These are phyloP conservation scores for Sminthopsis crassicaudata DNA, from an alignment of 2,113 vertebrate genomes.

Conservation along the genomic window DNA sequence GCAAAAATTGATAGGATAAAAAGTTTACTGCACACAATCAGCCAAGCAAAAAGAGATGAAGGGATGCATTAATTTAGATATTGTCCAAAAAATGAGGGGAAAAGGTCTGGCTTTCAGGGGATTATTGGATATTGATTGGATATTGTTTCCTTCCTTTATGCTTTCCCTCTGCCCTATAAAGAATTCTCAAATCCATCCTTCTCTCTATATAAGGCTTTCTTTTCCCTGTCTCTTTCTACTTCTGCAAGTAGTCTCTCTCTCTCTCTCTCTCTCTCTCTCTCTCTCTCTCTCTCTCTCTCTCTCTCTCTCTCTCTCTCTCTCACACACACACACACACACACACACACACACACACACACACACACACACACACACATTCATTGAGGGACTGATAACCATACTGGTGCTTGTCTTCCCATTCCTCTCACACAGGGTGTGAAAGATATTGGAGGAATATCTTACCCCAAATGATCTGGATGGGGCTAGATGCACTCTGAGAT, in stretches of 20 bases:
- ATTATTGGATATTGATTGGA: background rate
- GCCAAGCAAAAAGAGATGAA: background rate
- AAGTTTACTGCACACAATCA: background rate
- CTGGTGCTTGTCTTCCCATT: background rate
- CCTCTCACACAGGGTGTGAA: background rate
- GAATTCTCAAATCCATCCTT: background rate
- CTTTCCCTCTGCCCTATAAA: background rate
- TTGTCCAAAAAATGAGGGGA: background rate
- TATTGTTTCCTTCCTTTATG: background rate
- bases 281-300: too few relatives aligned
- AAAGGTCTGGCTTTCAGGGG: background rate
- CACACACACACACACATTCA: background rate
- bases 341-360: too few relatives aligned
- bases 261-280: too few relatives aligned
- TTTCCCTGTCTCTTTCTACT: background rate
- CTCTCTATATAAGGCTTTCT: background rate
- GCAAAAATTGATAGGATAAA: background rate
- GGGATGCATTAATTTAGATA: background rate
- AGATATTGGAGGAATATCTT: background rate
- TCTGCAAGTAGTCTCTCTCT: too few relatives aligned
- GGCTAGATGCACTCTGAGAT: background rate
- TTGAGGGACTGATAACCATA: background rate
- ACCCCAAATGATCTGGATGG: background rate
- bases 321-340: too few relatives aligned
- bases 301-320: too few relatives aligned